These are phyloP conservation scores for Apus apus DNA, from an alignment of 2,113 vertebrate species.

Conservation along the genomic window DNA sequence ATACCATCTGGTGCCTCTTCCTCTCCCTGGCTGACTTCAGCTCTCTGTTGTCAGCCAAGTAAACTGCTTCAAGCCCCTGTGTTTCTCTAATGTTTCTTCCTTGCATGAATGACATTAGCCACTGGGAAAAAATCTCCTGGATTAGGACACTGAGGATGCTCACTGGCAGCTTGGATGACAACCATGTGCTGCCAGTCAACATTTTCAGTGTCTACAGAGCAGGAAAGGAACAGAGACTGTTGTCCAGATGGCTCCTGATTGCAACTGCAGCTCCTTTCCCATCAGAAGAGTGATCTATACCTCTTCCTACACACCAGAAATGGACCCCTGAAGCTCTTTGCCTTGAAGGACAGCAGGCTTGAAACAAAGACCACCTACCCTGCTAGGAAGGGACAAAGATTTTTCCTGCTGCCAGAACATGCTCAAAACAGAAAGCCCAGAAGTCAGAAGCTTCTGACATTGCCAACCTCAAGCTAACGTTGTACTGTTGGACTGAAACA, in stretches of 20 bases:
- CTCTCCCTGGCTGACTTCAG: background rate
- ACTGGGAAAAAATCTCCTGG: background rate
- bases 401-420: background rate
- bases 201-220: background rate
- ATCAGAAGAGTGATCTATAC: background rate
- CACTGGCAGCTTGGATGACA: background rate
- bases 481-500: background rate
- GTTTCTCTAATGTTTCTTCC: background rate
- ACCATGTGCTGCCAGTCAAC: background rate
- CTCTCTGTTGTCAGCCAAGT: background rate
- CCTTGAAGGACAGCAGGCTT: background rate
- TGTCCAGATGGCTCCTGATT: background rate
- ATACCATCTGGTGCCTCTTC: background rate
- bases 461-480: background rate
- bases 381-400: background rate
- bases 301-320: background rate
- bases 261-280: background rate
- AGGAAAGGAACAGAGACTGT: background rate
- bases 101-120: background rate
- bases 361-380: background rate
- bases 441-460: background rate
- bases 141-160: background rate
- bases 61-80: background rate
- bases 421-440: background rate
- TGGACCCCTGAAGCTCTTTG: accelerated